Evolutionary conservation across 2,113 vertebrate species (phyloP).

Genomic region (Numida meleagris): DNA sequence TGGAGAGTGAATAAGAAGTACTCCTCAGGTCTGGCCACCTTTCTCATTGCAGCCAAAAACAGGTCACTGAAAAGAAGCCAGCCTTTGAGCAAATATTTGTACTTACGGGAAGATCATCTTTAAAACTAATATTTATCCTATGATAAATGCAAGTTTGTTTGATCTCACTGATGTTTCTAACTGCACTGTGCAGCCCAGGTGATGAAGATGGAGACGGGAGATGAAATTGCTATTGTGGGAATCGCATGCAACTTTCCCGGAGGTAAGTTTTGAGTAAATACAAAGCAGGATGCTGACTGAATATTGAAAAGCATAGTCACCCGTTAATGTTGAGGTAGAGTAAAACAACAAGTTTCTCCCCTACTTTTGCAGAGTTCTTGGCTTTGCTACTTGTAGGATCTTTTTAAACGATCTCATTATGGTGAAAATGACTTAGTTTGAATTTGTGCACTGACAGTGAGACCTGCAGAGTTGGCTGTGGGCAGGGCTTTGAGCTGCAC

Average conservation of each 20-base stretch:
- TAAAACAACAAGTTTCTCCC: background rate
- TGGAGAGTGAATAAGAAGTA: background rate
- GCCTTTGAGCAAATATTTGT: background rate
- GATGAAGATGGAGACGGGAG: constrained; percentile 24
- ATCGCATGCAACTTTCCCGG: constrained; percentile 75
- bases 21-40: accelerated
- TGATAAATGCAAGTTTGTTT: background rate
- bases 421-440: background rate
- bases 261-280: constrained; percentile 44
- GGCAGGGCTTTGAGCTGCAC: background rate
- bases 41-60: background rate
- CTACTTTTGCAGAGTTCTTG: background rate
- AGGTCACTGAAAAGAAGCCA: background rate
- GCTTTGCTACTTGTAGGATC: background rate
- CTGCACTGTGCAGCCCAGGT: background rate
- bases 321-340: background rate
- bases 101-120: background rate
- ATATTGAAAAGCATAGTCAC: background rate
- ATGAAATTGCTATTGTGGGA: constrained; percentile 70
- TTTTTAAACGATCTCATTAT: background rate
- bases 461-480: background rate
- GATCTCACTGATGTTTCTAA: background rate
- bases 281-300: background rate
- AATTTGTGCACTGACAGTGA: background rate
- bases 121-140: background rate